A percentile compares a stretch with the other conserved stretches of the same genome.
These are phyloP conservation scores for Drosophila navojoa DNA, from an alignment of 1,140 invertebrate genomes.

Conservation along the genomic window DNA sequence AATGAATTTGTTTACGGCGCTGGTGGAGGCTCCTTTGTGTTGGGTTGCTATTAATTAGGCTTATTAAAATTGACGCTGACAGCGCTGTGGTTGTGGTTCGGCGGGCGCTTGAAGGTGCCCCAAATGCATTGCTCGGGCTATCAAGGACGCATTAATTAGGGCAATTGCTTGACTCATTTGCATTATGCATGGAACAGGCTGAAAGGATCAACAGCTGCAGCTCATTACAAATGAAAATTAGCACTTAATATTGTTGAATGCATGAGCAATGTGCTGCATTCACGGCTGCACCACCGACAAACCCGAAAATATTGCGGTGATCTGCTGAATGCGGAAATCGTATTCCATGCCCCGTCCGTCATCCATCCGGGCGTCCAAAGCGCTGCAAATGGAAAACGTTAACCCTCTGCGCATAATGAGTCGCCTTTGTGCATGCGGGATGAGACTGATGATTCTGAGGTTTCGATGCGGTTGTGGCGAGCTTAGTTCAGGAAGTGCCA, in stretches of 20 bases:
- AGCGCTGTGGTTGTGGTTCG: conserved; percentile 61
- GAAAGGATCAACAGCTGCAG: conserved; percentile 38
- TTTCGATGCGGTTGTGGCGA: conserved; percentile 36
- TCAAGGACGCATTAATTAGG: conserved; percentile 79
- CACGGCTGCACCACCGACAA: conserved; percentile 7
- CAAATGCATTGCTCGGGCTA: conserved; percentile 2
- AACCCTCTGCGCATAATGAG: conserved; percentile 45
- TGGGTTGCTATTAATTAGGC: conserved; percentile 72
- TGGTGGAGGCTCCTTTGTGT: conserved; percentile 43
- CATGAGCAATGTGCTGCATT: conserved; percentile 28
- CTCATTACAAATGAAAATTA: conserved; percentile 81
- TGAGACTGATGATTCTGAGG: conserved; percentile 54
- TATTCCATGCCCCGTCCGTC: conserved; percentile 2
- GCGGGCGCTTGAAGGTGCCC: conserved; percentile 22
- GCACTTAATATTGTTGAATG: conserved; percentile 72
- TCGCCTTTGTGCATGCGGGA: conserved; percentile 73
- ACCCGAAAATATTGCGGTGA: conserved; percentile 41
- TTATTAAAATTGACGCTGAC: conserved; percentile 72
- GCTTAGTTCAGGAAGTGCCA: conserved; percentile 22
- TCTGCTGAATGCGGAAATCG: conserved; percentile 57
- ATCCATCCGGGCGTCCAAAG: conserved; percentile 34
- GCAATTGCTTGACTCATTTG: conserved; percentile 67
- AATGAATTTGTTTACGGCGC: conserved; percentile 52
- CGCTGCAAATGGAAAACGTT: conserved; percentile 35
- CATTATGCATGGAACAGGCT: conserved; percentile 58